Conservation (phyloP, 2,113 vertebrate species). For the Otus sunia region DNA sequence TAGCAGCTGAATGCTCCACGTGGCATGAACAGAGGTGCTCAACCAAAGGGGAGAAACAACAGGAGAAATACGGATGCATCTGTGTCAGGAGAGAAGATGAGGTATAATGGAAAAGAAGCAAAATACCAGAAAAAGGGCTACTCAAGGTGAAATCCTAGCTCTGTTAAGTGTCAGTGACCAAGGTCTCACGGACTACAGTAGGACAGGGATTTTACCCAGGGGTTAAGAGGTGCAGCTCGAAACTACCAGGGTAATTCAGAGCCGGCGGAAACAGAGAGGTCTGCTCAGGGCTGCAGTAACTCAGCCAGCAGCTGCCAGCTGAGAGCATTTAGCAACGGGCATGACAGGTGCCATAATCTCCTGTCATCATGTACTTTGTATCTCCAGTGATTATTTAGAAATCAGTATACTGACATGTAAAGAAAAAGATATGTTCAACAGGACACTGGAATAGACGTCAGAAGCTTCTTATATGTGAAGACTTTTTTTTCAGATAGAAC, state of each 20-base stretch:
- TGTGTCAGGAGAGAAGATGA: background rate
- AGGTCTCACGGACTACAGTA: background rate
- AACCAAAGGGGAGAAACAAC: background rate
- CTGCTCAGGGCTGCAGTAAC: background rate
- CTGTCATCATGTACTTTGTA: background rate
- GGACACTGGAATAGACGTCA: background rate
- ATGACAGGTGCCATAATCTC: background rate
- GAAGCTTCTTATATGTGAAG: background rate
- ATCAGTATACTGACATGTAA: background rate
- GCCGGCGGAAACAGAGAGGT: background rate
- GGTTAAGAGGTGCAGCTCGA: background rate
- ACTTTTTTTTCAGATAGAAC: background rate
- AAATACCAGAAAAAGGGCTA: background rate
- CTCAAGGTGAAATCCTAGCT: background rate
- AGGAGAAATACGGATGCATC: background rate
- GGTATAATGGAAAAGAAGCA: background rate
- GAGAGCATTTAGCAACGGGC: background rate
- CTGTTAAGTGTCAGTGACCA: background rate
- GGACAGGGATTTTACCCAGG: background rate
- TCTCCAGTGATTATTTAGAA: background rate
- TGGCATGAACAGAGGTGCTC: background rate
- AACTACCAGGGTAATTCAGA: background rate
- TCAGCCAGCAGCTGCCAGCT: background rate
- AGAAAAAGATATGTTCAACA: background rate
- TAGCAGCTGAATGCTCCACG: background rate